Conservation (phyloP, 2,888 invertebrate genomes). For the Augochlorella aurata region DNA sequence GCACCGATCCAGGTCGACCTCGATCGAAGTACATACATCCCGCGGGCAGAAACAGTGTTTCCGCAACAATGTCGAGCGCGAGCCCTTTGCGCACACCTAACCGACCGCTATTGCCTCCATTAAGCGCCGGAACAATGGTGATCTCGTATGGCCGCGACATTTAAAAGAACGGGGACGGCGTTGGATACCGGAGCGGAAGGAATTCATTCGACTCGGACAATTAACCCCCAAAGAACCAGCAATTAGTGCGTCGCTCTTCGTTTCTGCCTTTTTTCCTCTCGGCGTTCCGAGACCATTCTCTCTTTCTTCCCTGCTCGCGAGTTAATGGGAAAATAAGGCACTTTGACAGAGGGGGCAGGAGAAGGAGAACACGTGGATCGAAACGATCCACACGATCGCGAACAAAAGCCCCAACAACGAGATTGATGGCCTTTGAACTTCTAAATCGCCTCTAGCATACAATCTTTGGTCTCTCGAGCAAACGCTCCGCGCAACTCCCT, state of each 20-base stretch:
- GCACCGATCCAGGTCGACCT: conserved; percentile 63
- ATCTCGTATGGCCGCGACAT: conserved; percentile 1
- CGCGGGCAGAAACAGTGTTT: conserved; percentile 35
- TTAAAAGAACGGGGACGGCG: conserved; percentile 3
- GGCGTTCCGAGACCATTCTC: neutral
- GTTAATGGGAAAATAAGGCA: conserved; percentile 8
- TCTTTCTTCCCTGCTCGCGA: neutral
- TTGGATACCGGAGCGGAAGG: neutral
- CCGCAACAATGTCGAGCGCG: conserved; percentile 31
- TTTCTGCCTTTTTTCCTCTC: neutral
- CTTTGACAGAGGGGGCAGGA: neutral
- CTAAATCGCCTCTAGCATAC: conserved; percentile 8
- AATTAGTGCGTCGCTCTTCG: conserved; percentile 14
- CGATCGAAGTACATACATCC: conserved; percentile 63
- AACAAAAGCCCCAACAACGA: conserved; percentile 7
- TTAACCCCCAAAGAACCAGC: conserved; percentile 15
- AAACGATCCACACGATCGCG: neutral
- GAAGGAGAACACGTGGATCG: neutral
- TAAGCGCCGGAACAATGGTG: conserved; percentile 21
- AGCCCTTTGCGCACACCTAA: conserved; percentile 25
- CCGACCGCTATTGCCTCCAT: conserved; percentile 27
- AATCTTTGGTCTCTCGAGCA: neutral
- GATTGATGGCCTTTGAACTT: conserved; percentile 7
- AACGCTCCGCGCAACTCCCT: neutral
- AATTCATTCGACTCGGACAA: conserved; percentile 6